These are phyloP conservation scores for Pteruthius melanotis DNA, from an alignment of 2,113 vertebrate species.

Conservation along the genomic window DNA sequence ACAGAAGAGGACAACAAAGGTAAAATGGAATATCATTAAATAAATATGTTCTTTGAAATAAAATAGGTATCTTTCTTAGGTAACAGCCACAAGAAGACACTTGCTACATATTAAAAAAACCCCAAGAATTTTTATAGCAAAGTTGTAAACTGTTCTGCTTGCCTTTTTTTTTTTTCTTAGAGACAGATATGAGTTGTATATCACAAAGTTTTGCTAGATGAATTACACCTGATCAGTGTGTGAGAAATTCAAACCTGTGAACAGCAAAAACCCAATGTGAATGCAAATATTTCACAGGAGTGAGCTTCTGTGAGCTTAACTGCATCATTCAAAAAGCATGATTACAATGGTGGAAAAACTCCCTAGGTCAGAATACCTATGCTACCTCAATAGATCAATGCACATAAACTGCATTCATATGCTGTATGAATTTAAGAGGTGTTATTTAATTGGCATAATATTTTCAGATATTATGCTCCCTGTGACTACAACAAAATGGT, in stretches of 20 bases:
- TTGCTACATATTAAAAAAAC: neutral
- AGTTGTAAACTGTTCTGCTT: neutral
- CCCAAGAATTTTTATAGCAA: neutral
- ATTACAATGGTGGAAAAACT: neutral
- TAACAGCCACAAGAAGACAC: neutral
- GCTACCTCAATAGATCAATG: neutral
- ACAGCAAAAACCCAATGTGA: neutral
- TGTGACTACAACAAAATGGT: neutral
- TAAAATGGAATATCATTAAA: neutral
- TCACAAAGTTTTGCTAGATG: neutral
- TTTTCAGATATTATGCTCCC: neutral
- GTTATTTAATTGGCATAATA: neutral
- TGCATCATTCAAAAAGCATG: neutral
- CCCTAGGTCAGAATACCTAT: neutral
- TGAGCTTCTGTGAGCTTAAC: neutral
- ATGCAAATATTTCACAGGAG: neutral
- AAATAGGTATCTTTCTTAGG: neutral
- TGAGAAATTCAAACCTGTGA: neutral
- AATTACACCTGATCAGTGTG: neutral
- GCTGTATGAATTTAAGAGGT: neutral
- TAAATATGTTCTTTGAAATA: neutral
- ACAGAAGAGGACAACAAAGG: neutral
- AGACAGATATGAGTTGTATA: neutral
- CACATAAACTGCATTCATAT: neutral
- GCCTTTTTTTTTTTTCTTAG: neutral